These are phyloP conservation scores for Oreochromis grahami DNA, from an alignment of 2,797 vertebrate genomes.

Conservation along the genomic window DNA sequence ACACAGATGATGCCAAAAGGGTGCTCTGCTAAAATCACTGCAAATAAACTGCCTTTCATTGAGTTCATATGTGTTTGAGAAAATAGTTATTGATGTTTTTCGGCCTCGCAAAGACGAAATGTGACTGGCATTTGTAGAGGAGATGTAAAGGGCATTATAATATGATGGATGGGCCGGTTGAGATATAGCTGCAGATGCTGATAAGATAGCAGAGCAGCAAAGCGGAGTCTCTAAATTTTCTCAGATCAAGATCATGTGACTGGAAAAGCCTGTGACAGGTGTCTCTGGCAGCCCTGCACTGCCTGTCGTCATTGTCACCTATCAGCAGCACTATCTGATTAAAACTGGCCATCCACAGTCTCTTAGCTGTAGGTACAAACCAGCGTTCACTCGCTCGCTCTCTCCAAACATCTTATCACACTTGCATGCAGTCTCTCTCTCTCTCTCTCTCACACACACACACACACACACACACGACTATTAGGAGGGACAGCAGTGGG, in stretches of 20 bases:
- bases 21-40: conserved; percentile 5
- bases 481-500: conserved; percentile 65
- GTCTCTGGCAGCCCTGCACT: conserved; percentile 45
- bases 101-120: conserved; percentile 39
- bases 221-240: conserved; percentile 29
- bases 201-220: conserved; percentile 64
- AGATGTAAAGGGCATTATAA: conserved; percentile 71
- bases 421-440: conserved; percentile 1
- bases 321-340: conserved; percentile 73
- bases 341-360: conserved; percentile 48
- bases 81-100: conserved; percentile 67
- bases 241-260: conserved; percentile 58
- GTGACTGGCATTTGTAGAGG: conserved; percentile 63
- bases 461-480: conserved; percentile 19
- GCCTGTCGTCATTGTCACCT: conserved; percentile 60
- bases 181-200: conserved; percentile 68
- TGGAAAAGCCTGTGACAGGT: conserved; percentile 62
- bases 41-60: conserved; percentile 43
- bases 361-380: conserved; percentile 40
- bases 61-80: conserved; percentile 31
- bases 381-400: conserved; percentile 8
- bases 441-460: background rate
- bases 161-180: conserved; percentile 53
- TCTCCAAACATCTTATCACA: conserved; percentile 4
- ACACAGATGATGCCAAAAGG: conserved; percentile 30